Base-by-base conservation (phyloP, 2,888 invertebrate genomes). In the Neocrepidodera transversa region DNA sequence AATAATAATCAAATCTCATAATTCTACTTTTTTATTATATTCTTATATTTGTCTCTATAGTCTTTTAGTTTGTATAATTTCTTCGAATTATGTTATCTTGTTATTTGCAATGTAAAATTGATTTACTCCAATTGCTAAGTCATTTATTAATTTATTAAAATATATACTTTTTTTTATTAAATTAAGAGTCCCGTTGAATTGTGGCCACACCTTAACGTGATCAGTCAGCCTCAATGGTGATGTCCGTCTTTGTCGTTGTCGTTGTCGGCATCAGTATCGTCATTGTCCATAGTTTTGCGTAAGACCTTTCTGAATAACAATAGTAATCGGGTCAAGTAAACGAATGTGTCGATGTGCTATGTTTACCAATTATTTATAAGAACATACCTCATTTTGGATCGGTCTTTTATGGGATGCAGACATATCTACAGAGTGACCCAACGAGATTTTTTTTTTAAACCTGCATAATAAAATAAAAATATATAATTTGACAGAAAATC, bases 241-340 rank as follows among this genome's bases (percentile, higher is more conserved):
- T 32, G 32, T 32, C 13, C 32, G 32, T 32, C 28, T 8, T 28
- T 28, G 3, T 28, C n/a, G n/a, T n/a, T n/a, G n/a, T 23, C 4
- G 23, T 23, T 23, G 6, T 23, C 23, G 23, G 23, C 23, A 13
- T 42, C 32, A 28, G 42, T 30, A 48, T 42, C 60, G 40, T 54
- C 49, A 38, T 51, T 63, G 69, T 67, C 70, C 68, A 67, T 66
- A 65, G 60, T 62, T 66, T 71, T 70, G 66, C 70, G 68, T 67
- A 72, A 72, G 68, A 67, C 69, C 67, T 71, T 66, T 64, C 67
- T 69, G 54, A 54, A 54, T 54, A 71, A 68, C 68, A 71, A 71
- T 71, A 72, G 70, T 50, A 74, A 71, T 73, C 70, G 71, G 74
- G 74, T 73, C 73, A 72, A 70, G 70, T 70, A 67, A 70, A 71